Evolutionary conservation across 2,113 vertebrate species (phyloP).

Genomic region (Malurus melanocephalus): DNA sequence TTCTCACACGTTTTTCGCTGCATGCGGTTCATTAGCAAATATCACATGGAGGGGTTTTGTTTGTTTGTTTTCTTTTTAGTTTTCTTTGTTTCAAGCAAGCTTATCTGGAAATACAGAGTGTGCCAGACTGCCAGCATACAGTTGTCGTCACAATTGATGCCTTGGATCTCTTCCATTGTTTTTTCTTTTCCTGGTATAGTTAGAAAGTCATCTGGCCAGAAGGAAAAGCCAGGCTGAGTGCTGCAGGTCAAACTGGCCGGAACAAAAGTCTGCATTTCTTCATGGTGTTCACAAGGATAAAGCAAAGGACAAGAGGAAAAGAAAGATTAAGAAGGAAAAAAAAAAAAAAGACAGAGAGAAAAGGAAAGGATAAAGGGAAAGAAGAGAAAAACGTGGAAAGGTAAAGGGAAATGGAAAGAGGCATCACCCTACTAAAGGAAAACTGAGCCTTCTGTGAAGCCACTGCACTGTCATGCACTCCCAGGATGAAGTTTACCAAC

Average conservation of each 20-base stretch:
- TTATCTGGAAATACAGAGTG: background rate
- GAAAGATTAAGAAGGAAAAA: too few relatives aligned
- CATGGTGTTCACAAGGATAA: background rate
- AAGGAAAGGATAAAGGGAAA: background rate
- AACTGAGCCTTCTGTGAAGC: background rate
- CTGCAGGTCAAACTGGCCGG: background rate
- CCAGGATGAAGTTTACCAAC: background rate
- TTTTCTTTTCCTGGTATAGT: background rate
- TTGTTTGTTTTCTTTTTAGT: slow-evolving; percentile 37
- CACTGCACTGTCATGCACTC: background rate
- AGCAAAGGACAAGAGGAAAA: background rate
- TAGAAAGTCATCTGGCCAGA: background rate
- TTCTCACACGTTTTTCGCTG: background rate
- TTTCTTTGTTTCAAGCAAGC: slow-evolving; percentile 38
- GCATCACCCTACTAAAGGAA: background rate
- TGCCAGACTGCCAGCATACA: background rate
- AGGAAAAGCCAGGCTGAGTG: background rate
- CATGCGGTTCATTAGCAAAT: slow-evolving; percentile 29
- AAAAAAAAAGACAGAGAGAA: accelerated
- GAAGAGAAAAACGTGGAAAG: too few relatives aligned
- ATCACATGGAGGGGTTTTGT: background rate
- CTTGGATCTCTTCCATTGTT: background rate
- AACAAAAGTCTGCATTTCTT: background rate
- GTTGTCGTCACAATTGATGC: background rate
- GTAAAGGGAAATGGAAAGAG: background rate